phyloP scores from a whole-genome alignment of 2,113 vertebrate species.

The Bombycilla garrulus region DNA sequence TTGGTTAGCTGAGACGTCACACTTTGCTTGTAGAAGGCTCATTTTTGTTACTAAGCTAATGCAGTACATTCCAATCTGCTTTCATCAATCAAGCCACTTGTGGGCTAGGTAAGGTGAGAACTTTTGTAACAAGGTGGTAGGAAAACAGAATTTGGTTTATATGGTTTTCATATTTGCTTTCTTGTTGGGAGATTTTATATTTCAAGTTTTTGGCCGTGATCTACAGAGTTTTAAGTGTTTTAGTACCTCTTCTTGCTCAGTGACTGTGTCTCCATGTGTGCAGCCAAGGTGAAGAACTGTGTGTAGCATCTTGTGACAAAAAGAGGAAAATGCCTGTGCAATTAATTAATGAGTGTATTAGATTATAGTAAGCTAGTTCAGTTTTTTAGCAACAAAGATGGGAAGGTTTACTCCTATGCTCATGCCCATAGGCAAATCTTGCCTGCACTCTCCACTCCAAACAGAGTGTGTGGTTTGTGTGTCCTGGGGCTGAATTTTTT shows the following conservation, averaged over 20 bases:
- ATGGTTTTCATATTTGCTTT: not conserved
- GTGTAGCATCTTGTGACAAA: not conserved
- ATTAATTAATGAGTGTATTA: not conserved
- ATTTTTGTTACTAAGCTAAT: not conserved
- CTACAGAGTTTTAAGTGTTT: not conserved
- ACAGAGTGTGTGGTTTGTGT: not conserved
- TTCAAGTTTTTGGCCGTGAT: not conserved
- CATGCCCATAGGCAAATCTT: not conserved
- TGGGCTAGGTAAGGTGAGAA: not conserved
- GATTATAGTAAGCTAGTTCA: not conserved
- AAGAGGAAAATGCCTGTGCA: not conserved
- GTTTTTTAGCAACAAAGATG: not conserved
- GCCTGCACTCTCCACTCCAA: not conserved
- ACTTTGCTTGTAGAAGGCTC: not conserved
- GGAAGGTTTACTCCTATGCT: not conserved
- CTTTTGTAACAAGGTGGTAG: not conserved
- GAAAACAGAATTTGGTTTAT: not conserved
- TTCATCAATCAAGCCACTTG: not conserved
- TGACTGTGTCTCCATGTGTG: accelerated
- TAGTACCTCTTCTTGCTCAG: not conserved
- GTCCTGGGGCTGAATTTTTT: not conserved
- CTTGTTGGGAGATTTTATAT: not conserved
- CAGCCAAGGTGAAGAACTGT: not conserved
- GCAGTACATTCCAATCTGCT: not conserved
- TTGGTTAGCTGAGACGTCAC: not conserved